phyloP scores from a whole-genome alignment of 2,797 vertebrate species.

The Malacoctenus gilli region DNA sequence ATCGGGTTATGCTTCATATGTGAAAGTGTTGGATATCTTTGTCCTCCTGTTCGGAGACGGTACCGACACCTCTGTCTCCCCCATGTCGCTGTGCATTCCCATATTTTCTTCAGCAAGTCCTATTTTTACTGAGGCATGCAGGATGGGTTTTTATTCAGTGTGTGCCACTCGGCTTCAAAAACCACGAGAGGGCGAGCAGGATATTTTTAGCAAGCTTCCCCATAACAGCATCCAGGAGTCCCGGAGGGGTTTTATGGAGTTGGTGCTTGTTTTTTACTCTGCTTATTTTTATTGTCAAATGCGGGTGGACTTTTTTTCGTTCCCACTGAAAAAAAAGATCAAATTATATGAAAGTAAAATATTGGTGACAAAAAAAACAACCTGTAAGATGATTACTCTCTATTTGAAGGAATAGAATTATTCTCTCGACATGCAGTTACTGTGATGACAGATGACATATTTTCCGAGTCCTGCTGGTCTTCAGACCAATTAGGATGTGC shows the following conservation, averaged over 20 bases:
- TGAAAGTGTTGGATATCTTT: not conserved
- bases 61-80: not conserved
- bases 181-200: slow-evolving; percentile 12
- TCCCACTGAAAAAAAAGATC: too few relatives aligned
- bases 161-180: slow-evolving; percentile 18
- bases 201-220: slow-evolving; percentile 41
- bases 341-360: too few relatives aligned
- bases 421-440: too few relatives aligned
- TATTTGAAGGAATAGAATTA: too few relatives aligned
- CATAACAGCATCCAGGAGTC: not conserved
- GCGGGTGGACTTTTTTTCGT: too few relatives aligned
- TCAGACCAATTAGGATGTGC: too few relatives aligned
- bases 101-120: slow-evolving; percentile 5
- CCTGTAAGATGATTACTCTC: too few relatives aligned
- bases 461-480: too few relatives aligned
- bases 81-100: slow-evolving; percentile 4
- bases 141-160: slow-evolving; percentile 23
- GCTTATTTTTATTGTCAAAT: too few relatives aligned
- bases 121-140: slow-evolving; percentile 12
- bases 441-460: too few relatives aligned
- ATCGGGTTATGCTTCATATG: not conserved
- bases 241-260: not conserved
- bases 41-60: not conserved
- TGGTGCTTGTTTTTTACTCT: too few relatives aligned
- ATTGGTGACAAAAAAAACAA: too few relatives aligned